A percentile compares a stretch with the other conserved stretches of the same genome.
Evolutionary conservation across 2,797 vertebrate genomes (phyloP).

Genomic region (Melanotaenia pygmaea): DNA sequence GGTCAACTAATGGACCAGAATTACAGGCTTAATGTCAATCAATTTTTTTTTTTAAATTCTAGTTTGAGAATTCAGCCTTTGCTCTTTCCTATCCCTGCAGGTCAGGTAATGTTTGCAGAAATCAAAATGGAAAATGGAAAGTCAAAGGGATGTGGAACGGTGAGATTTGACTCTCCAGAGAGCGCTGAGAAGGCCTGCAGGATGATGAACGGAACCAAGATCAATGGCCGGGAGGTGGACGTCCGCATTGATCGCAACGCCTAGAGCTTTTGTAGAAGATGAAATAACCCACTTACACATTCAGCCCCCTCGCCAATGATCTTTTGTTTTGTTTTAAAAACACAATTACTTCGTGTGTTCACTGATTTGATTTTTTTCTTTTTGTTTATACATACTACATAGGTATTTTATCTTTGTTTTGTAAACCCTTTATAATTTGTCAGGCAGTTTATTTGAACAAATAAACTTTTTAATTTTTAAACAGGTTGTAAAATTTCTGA

Average conservation of each 20-base stretch:
- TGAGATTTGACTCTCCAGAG: slow-evolving; percentile 94
- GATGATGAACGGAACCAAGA: slow-evolving; percentile 99
- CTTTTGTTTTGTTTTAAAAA: slow-evolving; percentile 95
- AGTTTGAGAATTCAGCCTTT: neutral
- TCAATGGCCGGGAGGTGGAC: slow-evolving; percentile 97
- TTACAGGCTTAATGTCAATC: neutral
- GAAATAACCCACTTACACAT: slow-evolving; percentile 55
- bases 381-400: slow-evolving; percentile 77
- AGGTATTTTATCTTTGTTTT: slow-evolving; percentile 87
- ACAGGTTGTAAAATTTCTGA: slow-evolving; percentile 53
- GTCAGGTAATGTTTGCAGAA: slow-evolving; percentile 98
- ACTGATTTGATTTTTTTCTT: slow-evolving; percentile 79
- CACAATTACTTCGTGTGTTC: slow-evolving; percentile 84
- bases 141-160: slow-evolving; percentile 98
- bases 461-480: slow-evolving; percentile 87
- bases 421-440: slow-evolving; percentile 91
- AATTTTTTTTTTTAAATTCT: neutral
- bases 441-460: slow-evolving; percentile 92
- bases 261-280: slow-evolving; percentile 82
- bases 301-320: slow-evolving; percentile 63
- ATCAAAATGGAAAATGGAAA: slow-evolving; percentile 99
- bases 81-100: slow-evolving; percentile 68
- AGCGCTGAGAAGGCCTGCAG: slow-evolving; percentile 96
- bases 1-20: neutral
- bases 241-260: slow-evolving; percentile 96